Percentiles rank a stretch among this genome's conserved stretches.
phyloP scores from a whole-genome alignment of 2,113 vertebrate genomes.

The Struthidea cinerea region DNA sequence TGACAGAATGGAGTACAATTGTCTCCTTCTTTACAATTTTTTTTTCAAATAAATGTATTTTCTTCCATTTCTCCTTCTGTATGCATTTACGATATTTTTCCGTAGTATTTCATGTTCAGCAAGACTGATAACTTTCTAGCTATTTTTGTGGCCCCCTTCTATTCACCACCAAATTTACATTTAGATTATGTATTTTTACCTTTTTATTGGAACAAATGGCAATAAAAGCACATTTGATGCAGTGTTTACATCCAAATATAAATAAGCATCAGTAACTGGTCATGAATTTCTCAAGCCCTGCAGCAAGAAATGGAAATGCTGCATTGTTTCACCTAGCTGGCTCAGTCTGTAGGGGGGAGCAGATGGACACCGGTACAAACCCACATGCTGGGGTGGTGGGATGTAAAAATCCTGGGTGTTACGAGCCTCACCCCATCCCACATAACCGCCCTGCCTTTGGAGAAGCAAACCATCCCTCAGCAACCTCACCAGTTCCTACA shows the following conservation, averaged over 20 bases:
- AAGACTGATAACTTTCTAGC: background rate
- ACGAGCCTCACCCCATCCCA: background rate
- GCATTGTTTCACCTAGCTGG: background rate
- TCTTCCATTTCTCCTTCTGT: background rate
- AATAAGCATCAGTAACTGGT: background rate
- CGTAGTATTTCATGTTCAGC: background rate
- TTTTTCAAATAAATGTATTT: background rate
- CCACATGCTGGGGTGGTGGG: background rate
- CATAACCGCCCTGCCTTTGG: background rate
- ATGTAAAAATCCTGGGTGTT: background rate
- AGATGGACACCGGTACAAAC: background rate
- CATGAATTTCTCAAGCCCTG: background rate
- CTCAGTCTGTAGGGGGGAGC: rapidly evolving
- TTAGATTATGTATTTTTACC: background rate
- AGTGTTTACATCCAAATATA: background rate
- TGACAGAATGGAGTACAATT: background rate
- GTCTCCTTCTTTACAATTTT: background rate
- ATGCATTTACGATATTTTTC: background rate
- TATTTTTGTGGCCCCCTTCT: background rate
- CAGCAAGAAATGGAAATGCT: background rate
- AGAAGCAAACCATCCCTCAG: background rate
- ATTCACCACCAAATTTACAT: background rate
- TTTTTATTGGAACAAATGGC: background rate
- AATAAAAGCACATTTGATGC: background rate
- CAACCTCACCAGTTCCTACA: background rate